Percentiles rank a stretch among this genome's conserved stretches.
Evolutionary conservation across 2,113 vertebrate genomes (phyloP).

Genomic region (Callionymus lyra): DNA sequence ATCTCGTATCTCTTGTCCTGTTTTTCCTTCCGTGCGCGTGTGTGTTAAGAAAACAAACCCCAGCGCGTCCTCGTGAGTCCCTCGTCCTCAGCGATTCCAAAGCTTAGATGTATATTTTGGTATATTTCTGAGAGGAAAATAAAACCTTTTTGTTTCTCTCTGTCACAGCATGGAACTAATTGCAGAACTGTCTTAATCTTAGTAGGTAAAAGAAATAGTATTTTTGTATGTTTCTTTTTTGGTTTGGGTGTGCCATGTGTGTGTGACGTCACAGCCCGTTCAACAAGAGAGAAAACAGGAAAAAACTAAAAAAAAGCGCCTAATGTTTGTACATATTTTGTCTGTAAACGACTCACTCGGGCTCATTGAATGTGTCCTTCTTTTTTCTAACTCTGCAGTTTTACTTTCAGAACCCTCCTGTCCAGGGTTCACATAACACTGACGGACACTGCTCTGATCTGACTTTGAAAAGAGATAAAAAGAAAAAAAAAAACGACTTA

Average conservation of each 20-base stretch:
- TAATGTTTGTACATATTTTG: conserved; percentile 83
- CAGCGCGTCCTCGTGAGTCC: conserved; percentile 94
- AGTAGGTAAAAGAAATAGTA: conserved; percentile 98
- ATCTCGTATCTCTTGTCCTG: conserved; percentile 77
- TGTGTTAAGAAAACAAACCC: conserved; percentile 95
- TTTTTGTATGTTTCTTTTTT: conserved; percentile 95
- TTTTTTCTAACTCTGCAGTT: conserved; percentile 47
- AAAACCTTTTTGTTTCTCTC: conserved; percentile 63
- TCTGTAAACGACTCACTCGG: conserved; percentile 69
- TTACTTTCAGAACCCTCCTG: conserved; percentile 45
- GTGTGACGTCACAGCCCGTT: conserved; percentile 90
- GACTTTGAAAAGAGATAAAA: conserved; percentile 36
- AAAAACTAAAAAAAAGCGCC: conserved; percentile 28
- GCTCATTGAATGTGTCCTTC: conserved; percentile 61
- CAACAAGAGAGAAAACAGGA: conserved; percentile 38
- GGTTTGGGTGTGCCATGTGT: conserved; percentile 83
- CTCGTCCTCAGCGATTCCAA: conserved; percentile 99
- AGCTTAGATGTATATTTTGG: conserved; percentile 99
- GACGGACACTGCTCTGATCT: conserved; percentile 75
- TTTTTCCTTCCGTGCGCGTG: conserved; percentile 74
- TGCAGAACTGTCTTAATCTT: conserved; percentile 97
- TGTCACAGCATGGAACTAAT: conserved; percentile 97
- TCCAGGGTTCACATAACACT: conserved; percentile 50
- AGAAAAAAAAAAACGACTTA: conserved; percentile 16
- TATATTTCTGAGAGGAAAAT: conserved; percentile 96